Base-by-base conservation (phyloP, 2,888 invertebrate species). In the Idaea dimidiata region DNA sequence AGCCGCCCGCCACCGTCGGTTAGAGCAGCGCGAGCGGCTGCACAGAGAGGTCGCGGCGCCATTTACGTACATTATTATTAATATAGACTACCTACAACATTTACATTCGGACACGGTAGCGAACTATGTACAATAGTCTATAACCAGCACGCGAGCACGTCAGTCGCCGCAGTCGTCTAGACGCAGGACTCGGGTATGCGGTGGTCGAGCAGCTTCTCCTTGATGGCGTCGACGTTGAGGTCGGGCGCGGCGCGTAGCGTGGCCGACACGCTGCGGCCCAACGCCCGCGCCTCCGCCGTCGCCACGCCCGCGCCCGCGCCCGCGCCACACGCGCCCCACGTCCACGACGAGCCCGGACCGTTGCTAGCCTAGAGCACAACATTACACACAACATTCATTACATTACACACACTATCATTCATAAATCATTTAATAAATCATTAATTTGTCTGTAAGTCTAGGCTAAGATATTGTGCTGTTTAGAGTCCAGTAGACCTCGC, bases 171-270 rank as follows among this genome's bases (percentile, higher is more conserved):
- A 32, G n/a, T 33, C 24, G 56, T 54, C 95, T 96, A 97, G 79
- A 97, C 97, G 91, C 97, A 97, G 84, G 97, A 97, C 89, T 97
- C 97, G 57, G 97, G 97, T 82, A 97, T 95, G 82, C 97, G 95
- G 84, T 96, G 96, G 79, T 97, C 96, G 94, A 97, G 96, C 68
- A 97, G 94, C 81, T 97, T 95, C 88, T 97, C 96, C 87, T 97
- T 97, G 88, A 97, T 97, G 79, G 97, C 97, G 86, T 96, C 95
- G 63, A 97, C 97, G 89, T 97, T 97, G 79, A 96, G 94, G 77
- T 88, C 88, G 58, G 86, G 80, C 59, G 89, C 81, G 66, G 85
- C 80, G 75, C 89, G 91, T 71, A 92, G 84, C 66, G 93, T 90
- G 60, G 93, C 89, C 56, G 93, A 91, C 61, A 91, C 93, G 70